A percentile compares a stretch with the other conserved stretches of the same genome.
Evolutionary conservation across 2,113 vertebrate species (phyloP).

Genomic region (Dipodomys merriami): DNA sequence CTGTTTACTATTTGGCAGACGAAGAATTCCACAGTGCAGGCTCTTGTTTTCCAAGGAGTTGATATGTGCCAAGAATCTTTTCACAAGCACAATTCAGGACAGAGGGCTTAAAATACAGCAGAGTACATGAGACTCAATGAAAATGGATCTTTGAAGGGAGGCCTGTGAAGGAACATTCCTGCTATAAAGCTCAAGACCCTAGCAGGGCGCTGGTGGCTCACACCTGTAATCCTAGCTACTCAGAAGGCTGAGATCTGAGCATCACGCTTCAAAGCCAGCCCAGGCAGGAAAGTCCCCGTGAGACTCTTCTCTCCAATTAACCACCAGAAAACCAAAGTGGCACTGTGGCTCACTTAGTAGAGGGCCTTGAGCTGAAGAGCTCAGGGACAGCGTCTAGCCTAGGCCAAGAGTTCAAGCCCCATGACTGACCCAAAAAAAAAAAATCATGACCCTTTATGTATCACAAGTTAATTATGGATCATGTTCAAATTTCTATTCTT

Average conservation of each 20-base stretch:
- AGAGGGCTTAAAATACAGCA: not conserved
- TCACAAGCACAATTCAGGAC: not conserved
- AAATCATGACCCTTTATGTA: not conserved
- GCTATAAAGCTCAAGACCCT: too few relatives aligned
- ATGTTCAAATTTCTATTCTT: constrained; percentile 52
- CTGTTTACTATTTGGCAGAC: not conserved
- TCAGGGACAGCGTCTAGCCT: too few relatives aligned
- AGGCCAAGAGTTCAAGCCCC: too few relatives aligned
- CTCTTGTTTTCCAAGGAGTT: not conserved
- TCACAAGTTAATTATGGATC: not conserved
- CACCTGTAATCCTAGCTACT: too few relatives aligned
- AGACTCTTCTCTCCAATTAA: too few relatives aligned
- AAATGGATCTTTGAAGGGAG: not conserved
- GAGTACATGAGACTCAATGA: not conserved
- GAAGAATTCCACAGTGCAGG: not conserved
- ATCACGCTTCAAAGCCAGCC: too few relatives aligned
- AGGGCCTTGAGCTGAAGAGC: too few relatives aligned
- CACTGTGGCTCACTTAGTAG: too few relatives aligned
- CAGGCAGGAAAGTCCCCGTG: too few relatives aligned
- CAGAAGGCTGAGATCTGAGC: too few relatives aligned
- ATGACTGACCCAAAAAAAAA: not conserved
- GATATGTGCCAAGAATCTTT: not conserved
- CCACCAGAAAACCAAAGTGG: too few relatives aligned
- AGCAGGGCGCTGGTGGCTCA: too few relatives aligned
- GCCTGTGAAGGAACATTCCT: not conserved